A percentile compares a stretch with the other conserved stretches of the same genome.
These are phyloP conservation scores for Tetheella fluctuosa DNA, from an alignment of 2,888 invertebrate genomes.

Conservation along the genomic window DNA sequence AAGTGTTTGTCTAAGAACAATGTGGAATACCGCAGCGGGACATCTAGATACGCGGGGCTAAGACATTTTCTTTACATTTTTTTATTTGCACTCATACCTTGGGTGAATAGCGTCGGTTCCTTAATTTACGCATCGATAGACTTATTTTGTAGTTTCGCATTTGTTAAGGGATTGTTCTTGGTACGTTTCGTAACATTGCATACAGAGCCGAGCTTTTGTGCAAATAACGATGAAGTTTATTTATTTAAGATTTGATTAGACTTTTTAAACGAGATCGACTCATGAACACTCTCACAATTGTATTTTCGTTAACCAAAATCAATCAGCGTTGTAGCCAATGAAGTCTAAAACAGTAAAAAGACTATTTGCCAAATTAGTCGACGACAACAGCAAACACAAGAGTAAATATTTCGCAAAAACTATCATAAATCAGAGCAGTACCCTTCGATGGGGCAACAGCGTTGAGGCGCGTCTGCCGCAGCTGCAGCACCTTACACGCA, in stretches of 20 bases:
- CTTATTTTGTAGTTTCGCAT: slow-evolving; percentile 75
- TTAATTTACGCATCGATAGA: slow-evolving; percentile 82
- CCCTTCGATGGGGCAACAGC: slow-evolving; percentile 28
- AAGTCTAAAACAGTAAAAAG: neutral
- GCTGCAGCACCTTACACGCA: slow-evolving; percentile 79
- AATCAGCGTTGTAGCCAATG: neutral
- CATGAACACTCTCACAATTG: too few relatives aligned
- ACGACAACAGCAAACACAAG: neutral
- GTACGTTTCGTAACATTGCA: slow-evolving; percentile 74
- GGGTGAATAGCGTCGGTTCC: slow-evolving; percentile 72
- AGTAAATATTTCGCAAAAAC: slow-evolving; percentile 35
- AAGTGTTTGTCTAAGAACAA: slow-evolving; percentile 84
- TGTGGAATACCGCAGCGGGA: slow-evolving; percentile 77
- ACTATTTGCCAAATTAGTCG: neutral
- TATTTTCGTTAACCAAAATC: too few relatives aligned
- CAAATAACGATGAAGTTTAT: slow-evolving; percentile 47
- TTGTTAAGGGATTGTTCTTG: slow-evolving; percentile 76
- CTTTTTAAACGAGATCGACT: neutral
- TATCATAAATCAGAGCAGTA: slow-evolving; percentile 42
- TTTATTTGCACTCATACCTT: slow-evolving; percentile 71
- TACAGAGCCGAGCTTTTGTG: slow-evolving; percentile 41
- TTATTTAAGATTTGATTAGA: slow-evolving; percentile 24
- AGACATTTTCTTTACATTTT: slow-evolving; percentile 69
- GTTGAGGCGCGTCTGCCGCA: slow-evolving; percentile 40
- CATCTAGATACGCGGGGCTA: slow-evolving; percentile 74